Percentiles rank a stretch among this genome's conserved stretches.
These are phyloP conservation scores for Magallana gigas DNA, from an alignment of 1,140 invertebrate genomes.

Conservation along the genomic window DNA sequence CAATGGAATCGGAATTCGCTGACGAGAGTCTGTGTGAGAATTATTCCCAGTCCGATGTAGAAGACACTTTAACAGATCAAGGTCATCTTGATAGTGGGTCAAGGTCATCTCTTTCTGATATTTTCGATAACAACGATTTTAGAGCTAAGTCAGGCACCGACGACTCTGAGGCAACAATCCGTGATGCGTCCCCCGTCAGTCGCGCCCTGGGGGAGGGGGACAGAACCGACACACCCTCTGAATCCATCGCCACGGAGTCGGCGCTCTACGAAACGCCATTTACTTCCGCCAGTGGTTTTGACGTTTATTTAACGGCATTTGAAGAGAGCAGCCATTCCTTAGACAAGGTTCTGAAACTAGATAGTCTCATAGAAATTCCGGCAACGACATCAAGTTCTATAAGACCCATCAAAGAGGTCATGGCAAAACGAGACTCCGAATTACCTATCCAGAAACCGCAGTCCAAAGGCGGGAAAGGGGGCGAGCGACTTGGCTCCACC, in stretches of 20 bases:
- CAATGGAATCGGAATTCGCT: constrained; percentile 17
- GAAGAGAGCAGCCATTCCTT: constrained; percentile 51
- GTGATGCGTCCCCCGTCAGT: background rate
- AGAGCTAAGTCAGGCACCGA: background rate
- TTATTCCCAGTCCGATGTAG: constrained; percentile 18
- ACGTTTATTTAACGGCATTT: constrained; percentile 52
- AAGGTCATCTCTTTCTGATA: background rate
- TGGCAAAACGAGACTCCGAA: background rate
- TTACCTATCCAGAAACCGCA: background rate
- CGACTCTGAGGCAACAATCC: background rate
- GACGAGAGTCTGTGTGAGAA: background rate
- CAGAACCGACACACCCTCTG: constrained; percentile 35
- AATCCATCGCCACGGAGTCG: constrained; percentile 44
- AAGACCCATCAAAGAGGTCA: constrained; percentile 21
- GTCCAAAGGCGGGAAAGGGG: constrained; percentile 45
- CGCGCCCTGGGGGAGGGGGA: background rate
- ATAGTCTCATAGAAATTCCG: background rate
- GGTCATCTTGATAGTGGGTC: background rate
- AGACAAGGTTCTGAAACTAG: constrained; percentile 15
- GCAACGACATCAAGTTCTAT: background rate
- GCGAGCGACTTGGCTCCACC: constrained; percentile 46
- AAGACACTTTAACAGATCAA: constrained; percentile 15
- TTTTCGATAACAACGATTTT: background rate
- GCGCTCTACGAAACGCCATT: constrained; percentile 54
- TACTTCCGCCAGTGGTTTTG: constrained; percentile 54